These are phyloP conservation scores for Chymomyza caudatula DNA, from an alignment of 2,888 invertebrate species.

Conservation along the genomic window DNA sequence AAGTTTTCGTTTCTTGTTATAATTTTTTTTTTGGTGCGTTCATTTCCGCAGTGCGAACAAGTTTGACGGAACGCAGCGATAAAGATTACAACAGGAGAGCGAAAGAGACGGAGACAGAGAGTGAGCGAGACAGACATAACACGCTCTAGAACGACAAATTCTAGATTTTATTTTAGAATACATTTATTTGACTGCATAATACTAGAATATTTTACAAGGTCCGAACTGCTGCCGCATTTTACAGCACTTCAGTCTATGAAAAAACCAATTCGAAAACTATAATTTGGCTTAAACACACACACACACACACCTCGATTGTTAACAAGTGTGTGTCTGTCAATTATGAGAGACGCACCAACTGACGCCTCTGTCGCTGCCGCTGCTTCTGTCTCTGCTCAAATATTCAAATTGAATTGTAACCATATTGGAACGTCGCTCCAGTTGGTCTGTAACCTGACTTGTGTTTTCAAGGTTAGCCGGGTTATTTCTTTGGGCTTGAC, in stretches of 20 bases:
- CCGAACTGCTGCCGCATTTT: not conserved
- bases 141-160: not conserved
- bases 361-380: not conserved
- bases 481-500: conserved; percentile 1
- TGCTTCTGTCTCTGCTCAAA: conserved; percentile 39
- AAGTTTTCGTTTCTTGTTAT: conserved; percentile 26
- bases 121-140: not conserved
- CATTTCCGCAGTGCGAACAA: conserved; percentile 8
- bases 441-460: conserved; percentile 8
- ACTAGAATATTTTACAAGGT: not conserved
- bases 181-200: not conserved
- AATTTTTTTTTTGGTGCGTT: conserved; percentile 3
- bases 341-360: not conserved
- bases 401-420: conserved; percentile 65
- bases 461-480: conserved; percentile 16
- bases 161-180: not conserved
- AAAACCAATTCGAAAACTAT: not conserved
- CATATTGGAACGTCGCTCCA: not conserved
- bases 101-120: not conserved
- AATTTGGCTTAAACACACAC: not conserved
- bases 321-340: not conserved
- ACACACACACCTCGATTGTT: not conserved
- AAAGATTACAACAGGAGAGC: not conserved
- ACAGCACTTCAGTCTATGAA: not conserved
- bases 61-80: not conserved